phyloP scores from a whole-genome alignment of 1,140 invertebrate genomes.

The Nebria ingens region DNA sequence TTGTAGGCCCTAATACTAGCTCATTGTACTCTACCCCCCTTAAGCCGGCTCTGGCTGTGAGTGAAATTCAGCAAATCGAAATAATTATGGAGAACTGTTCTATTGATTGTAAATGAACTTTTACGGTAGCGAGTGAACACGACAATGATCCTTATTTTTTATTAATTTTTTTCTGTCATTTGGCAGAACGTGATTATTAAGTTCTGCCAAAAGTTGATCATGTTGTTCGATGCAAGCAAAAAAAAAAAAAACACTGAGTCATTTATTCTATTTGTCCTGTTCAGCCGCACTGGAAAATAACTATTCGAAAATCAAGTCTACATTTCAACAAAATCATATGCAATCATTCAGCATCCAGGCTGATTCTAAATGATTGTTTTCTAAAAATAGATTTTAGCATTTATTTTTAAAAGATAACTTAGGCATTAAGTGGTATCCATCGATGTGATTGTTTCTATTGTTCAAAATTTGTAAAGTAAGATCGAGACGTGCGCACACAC shows the following conservation, averaged over 20 bases:
- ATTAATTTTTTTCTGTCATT: constrained; percentile 16
- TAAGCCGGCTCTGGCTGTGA: too few species aligned
- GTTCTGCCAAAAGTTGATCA: constrained; percentile 2
- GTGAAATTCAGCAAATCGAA: too few species aligned
- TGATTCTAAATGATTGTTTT: constrained; percentile 4
- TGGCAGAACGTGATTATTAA: constrained; percentile 12
- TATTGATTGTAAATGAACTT: too few species aligned
- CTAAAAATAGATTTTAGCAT: constrained; percentile 7
- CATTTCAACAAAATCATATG: neutral
- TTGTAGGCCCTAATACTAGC: too few species aligned
- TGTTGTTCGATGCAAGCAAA: neutral
- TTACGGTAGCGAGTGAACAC: constrained; percentile 33
- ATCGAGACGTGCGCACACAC: neutral
- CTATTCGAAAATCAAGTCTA: constrained; percentile 10
- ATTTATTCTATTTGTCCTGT: constrained; percentile 19
- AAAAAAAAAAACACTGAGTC: too few species aligned
- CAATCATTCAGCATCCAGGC: neutral
- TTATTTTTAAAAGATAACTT: constrained; percentile 4
- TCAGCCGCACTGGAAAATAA: constrained; percentile 18
- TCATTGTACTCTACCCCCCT: too few species aligned
- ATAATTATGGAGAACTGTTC: too few species aligned
- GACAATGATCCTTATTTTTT: constrained; percentile 24
- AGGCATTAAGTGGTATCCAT: neutral
- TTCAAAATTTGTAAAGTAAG: constrained; percentile 5
- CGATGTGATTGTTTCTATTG: constrained; percentile 6